Evolutionary conservation across 2,888 invertebrate genomes (phyloP), one percentile per base, ranked within the genome.

Genomic region (Abrostola triplasia): DNA sequence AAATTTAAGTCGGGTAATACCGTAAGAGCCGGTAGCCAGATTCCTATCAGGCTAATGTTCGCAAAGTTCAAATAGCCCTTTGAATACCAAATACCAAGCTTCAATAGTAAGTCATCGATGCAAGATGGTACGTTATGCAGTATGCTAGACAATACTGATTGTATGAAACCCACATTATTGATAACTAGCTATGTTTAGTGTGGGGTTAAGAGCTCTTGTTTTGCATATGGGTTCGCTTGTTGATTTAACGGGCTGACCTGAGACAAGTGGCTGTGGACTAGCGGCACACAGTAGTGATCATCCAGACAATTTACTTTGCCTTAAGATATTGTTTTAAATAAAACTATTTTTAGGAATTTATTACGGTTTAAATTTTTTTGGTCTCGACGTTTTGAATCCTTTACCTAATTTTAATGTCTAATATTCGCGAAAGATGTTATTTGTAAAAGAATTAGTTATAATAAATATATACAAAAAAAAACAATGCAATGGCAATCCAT

Each of bases 71-170:
- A 67, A 65, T 64, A 60, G 70, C 58, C n/a, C 13, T 67, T 78
- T 81, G 71, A 81, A 84, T 82, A 84, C 53, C 77, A 70, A 78
- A 84, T 84, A 81, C 80, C 81, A 64, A 49, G 52, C 37, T 61
- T 74, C 57, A 80, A 80, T 74, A 80, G 77, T 80, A 77, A 82
- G 79, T 76, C 76, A 71, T 68, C 66, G 68, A 61, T 59, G 55
- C 66, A 68, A 70, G 61, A 76, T 67, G 65, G 53, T 63, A n/a
- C 56, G 47, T 48, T 64, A 41, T 48, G n/a, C n/a, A n/a, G n/a
- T n/a, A n/a, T n/a, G 12, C 49, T 67, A 82, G 68, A 85, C 85
- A 85, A 85, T 84, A 82, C 75, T 84, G 80, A 81, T 84, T 84
- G 81, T 82, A 73, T 63, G 62, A n/a, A 80, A 69, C 83, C 77